Evolutionary conservation across 2,113 vertebrate species (phyloP), one percentile per base, ranked within the genome.

Genomic region (Trematomus loennbergii): DNA sequence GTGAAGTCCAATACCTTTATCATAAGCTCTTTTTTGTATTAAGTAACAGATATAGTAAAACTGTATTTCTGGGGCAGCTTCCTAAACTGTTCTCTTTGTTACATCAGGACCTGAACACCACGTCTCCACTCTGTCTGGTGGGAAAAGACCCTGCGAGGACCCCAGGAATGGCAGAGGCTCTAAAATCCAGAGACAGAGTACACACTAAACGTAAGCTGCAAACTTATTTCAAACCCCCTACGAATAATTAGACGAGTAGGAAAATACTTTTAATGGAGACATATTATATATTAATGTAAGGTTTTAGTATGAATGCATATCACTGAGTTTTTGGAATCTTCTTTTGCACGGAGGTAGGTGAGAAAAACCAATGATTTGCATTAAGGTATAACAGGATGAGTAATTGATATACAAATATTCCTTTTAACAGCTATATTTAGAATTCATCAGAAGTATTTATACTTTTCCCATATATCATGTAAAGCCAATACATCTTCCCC

Each of bases 101-200:
- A 45, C 16, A 1, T 0, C 66, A 95, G 95, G 89, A 22, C 78
- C 59, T 16, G 92, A 93, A 13, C 83, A 88, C 17, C 89, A 91
- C 58, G 57, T 59, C 75, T 33, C 5, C 79, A 9, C 58, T 52
- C 90, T 78, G 54, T 88, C 75, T n/a, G 66, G 73, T 45, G 92
- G 89, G n/a, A 96, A 96, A 65, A 91, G 95, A 0, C 94, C 92
- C 91, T 92, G 33, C 0, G 93, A 95, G 48, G 94, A 95, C 53
- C 82, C 85, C 15, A 81, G 86, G 1, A 88, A 75, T 2, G 52
- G 79, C 61, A 92, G 83, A 50, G 75, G 87, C 64, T 92, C 93
- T 2, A 96, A 96, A 85, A 52, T 95, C 57, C 95, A 92, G 90
- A 92, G 93, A 53, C 94, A 94, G 76, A 91, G 90, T 84, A 91